Base-by-base conservation (phyloP, 2,888 invertebrate genomes). In the Zeuzera pyrina region DNA sequence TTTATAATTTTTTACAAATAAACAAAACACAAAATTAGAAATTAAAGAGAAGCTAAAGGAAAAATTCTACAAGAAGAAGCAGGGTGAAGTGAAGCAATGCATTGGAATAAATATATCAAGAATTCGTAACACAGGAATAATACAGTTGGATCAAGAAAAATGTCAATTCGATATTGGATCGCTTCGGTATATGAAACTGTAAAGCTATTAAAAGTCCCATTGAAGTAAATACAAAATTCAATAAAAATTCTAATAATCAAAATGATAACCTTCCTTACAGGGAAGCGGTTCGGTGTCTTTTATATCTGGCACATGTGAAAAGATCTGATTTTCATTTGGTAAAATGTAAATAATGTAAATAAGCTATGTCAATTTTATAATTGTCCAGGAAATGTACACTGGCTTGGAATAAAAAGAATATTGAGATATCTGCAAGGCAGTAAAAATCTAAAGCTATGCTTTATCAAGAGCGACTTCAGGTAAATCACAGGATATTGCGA, bases 261-360 rank as follows among this genome's bases (percentile, higher is more conserved):
- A 31, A 2, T n/a, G 31, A 23, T 0, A 36, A 36, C 26, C 25
- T 37, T 7, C 44, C 45, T 33, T 45, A 46, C 27, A 34, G 34
- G 13, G 32, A 50, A 38, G 42, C 43, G n/a, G 29, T 48, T 0
- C 48, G 47, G 0, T 42, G 43, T 34, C 30, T 48, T 1, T 23
- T 49, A 14, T 43, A 42, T 21, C 7, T 46, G 30, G 37, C 41
- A 21, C 38, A 39, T 35, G 43, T 33, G 2, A 45, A 39, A n/a
- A 31, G 46, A 29, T 42, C 50, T 27, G 45, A 49, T 29, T 48
- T 53, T 7, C 21, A n/a, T n/a, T n/a, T n/a, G n/a, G n/a, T n/a
- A n/a, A n/a, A n/a, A n/a, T n/a, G n/a, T 36, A 14, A 48, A 31
- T 35, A 28, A 35, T 2, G 44, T 49, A 6, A 45, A 46, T 15